Base-by-base conservation (phyloP, 2,888 invertebrate genomes). In the Hirtodrosophila confusa region DNA sequence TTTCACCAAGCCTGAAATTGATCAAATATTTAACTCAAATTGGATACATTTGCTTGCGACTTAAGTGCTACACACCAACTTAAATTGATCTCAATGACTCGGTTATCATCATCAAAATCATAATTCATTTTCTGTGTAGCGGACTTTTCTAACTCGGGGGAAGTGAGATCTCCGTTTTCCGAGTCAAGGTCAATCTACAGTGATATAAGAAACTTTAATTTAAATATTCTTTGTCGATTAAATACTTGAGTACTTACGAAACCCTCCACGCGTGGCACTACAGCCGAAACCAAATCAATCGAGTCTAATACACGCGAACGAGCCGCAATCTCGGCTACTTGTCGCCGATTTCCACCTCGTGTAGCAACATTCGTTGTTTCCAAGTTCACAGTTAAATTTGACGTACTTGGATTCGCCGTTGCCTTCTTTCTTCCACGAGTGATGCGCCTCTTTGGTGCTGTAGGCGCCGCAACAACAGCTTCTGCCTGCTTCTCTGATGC, bases 221-320 rank as follows among this genome's bases (percentile, higher is more conserved):
- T 17, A 2, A 17, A 0, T 12, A 10, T n/a, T 35, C 0, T 7
- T 17, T 1, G 7, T 5, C 6, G 7, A 0, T 2, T n/a, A 0
- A 0, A 1, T 17, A 17, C 17, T 17, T 17, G 1, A 9, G 10
- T 8, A 74, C 83, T 77, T 72, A 89, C 88, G 43, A 86, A 78
- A 2, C 89, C 90, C 27, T 86, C 80, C 0, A 90, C 65, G 6
- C 69, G 75, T 0, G 87, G 89, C 24, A 75, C 3, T 2, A 89
- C 85, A 40, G 84, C 86, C 0, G 89, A 75, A 0, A 86, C 69
- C 49, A 90, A 65, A 64, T 90, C 90, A 3, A 90, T 69, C 9
- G 56, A 67, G 17, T 79, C 90, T 5, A 88, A 35, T 6, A 79
- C 75, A 3, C 49, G 44, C 0, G 80, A 66, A 11, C 82, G 80